These are phyloP conservation scores for Drosophila quinaria DNA, from an alignment of 2,888 invertebrate species.

Conservation along the genomic window DNA sequence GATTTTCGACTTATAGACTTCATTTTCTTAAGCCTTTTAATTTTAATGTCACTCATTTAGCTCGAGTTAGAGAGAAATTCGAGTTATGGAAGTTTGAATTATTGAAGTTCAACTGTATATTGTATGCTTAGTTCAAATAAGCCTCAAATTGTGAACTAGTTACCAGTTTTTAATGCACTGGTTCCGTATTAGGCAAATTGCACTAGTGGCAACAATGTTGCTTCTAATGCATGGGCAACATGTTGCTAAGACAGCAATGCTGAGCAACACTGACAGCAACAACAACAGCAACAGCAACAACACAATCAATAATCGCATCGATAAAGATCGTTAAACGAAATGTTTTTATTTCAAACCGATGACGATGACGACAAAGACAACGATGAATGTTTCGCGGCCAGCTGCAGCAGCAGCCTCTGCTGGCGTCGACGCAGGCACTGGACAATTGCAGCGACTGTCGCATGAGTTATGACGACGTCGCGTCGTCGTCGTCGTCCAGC, in stretches of 20 bases:
- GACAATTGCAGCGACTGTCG: conserved; percentile 62
- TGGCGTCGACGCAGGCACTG: conserved; percentile 8
- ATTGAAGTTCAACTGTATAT: no score
- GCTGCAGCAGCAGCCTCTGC: conserved; percentile 23
- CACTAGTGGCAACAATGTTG: conserved; percentile 24
- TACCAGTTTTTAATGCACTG: conserved; percentile 9
- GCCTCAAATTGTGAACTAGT: neutral
- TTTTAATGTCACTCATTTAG: no score
- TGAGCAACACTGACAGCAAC: conserved; percentile 33
- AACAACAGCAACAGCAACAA: conserved; percentile 5
- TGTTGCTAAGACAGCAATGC: conserved; percentile 47
- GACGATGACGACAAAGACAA: conserved; percentile 45
- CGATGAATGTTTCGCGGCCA: conserved; percentile 50
- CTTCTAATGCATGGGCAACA: conserved; percentile 51
- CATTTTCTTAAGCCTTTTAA: no score
- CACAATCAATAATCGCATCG: conserved; percentile 85
- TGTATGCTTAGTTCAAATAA: neutral
- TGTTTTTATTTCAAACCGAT: conserved; percentile 77
- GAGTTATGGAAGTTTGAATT: no score
- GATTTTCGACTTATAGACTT: no score
- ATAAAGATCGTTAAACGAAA: conserved; percentile 85
- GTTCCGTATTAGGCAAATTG: conserved; percentile 5
- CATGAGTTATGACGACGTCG: conserved; percentile 55
- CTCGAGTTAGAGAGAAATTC: no score
- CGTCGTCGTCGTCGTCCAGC: conserved; percentile 53